Percentiles rank a stretch among this genome's conserved stretches.
Evolutionary conservation across 2,113 vertebrate species (phyloP).

Genomic region (Erythrolamprus reginae): DNA sequence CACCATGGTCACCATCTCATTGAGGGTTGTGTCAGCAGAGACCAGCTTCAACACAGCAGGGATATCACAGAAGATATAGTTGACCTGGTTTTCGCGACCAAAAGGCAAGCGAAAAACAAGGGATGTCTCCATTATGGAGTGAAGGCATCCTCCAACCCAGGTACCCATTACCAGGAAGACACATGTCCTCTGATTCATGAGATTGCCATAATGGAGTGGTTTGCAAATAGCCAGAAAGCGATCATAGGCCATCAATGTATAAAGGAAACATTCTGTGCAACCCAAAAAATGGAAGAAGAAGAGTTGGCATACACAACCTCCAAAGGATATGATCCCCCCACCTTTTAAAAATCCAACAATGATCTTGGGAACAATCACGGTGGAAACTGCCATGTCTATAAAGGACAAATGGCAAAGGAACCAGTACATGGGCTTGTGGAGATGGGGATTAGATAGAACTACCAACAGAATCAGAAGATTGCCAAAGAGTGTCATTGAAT

Average conservation of each 20-base stretch:
- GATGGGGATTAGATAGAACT: conserved; percentile 29
- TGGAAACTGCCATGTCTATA: conserved; percentile 59
- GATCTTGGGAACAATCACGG: conserved; percentile 60
- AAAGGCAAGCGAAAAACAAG: conserved; percentile 55
- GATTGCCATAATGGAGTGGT: conserved; percentile 52
- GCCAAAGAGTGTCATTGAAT: conserved; percentile 47
- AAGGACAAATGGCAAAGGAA: conserved; percentile 61
- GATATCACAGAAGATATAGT: conserved; percentile 62
- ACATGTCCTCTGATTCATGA: conserved; percentile 52
- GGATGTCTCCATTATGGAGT: conserved; percentile 60
- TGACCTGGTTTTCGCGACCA: conserved; percentile 47
- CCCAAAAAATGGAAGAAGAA: conserved; percentile 64
- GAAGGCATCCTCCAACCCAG: conserved; percentile 57
- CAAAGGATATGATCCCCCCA: conserved; percentile 52
- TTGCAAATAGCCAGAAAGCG: conserved; percentile 61
- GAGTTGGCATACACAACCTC: conserved; percentile 52
- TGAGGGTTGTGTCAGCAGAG: conserved; percentile 56
- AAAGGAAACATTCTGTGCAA: conserved; percentile 63
- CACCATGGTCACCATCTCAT: conserved; percentile 56
- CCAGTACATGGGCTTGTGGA: conserved; percentile 61
- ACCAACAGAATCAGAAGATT: conserved; percentile 61
- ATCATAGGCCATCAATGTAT: conserved; percentile 62
- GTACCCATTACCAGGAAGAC: conserved; percentile 50
- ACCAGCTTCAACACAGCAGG: conserved; percentile 51
- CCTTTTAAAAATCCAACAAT: conserved; percentile 52